Base-by-base conservation (phyloP, 2,888 invertebrate species). In the Gymnosoma rotundatum region DNA sequence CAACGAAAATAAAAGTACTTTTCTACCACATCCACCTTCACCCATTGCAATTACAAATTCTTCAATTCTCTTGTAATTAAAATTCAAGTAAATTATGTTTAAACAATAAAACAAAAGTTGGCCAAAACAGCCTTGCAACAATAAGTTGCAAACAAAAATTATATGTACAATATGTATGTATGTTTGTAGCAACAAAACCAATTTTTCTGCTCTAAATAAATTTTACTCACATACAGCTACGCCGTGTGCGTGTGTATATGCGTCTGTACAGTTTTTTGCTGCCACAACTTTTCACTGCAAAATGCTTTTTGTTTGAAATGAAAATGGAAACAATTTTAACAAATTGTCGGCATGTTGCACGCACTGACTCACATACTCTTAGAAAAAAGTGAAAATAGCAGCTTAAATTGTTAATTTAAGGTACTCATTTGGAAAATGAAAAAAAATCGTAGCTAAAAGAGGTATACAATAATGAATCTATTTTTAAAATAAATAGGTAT, bases 361-460 rank as follows among this genome's bases (percentile, higher is more conserved):
- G 66, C 73, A 56, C 54, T 56, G 48, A 66, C 58, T 21, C 7
- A 56, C 54, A 66, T 58, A 25, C 25, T 25, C 25, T 25, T 20
- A 60, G 58, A 42, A 48, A 83, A 83, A 83, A 83, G 83, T 83
- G 79, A 83, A 83, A 83, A 83, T 79, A 80, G 79, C 79, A 75
- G 60, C 54, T 76, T 72, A 83, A 83, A 78, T 75, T 75, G 58
- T 66, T 70, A 80, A 74, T 75, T 60, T 79, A 76, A 79, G 83
- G 83, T 80, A 83, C 75, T 83, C 83, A 83, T 80, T 75, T 83
- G 80, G 80, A 83, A 83, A 83, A 83, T 58, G 20, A 14, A 60
- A 76, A 52, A 52, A 56, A 48, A 73, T 36, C 8, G 32, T 20
- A 48, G 36, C 61, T 20, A 14, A 7, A 60, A 16, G 14, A 61